These are phyloP conservation scores for Hyphantria cunea DNA, from an alignment of 1,140 invertebrate species.

Conservation along the genomic window DNA sequence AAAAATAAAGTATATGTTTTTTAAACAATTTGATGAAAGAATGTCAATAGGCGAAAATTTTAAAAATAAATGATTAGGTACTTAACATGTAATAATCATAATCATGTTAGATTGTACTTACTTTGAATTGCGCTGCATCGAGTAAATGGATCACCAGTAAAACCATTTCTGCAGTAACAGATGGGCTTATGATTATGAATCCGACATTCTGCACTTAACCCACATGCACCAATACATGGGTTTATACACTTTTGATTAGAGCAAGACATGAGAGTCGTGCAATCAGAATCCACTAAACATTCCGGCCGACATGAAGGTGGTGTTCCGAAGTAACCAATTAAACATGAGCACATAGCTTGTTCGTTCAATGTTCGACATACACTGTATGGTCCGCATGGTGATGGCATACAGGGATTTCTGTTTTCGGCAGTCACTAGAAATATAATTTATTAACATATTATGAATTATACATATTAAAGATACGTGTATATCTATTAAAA, in stretches of 20 bases:
- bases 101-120: conserved; percentile 60
- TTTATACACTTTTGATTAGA: conserved; percentile 92
- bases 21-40: background rate
- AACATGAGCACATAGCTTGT: conserved; percentile 86
- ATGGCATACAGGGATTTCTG: conserved; percentile 82
- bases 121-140: conserved; percentile 53
- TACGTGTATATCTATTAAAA: conserved; percentile 13
- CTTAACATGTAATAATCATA: conserved; percentile 19
- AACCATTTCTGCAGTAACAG: conserved; percentile 84
- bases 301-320: conserved; percentile 88
- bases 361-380: conserved; percentile 85
- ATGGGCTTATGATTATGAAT: conserved; percentile 86
- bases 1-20: background rate
- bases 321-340: conserved; percentile 87
- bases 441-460: background rate
- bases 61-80: too few relatives aligned
- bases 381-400: conserved; percentile 86
- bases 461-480: too few relatives aligned
- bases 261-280: conserved; percentile 89
- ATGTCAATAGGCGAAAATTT: background rate
- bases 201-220: conserved; percentile 83
- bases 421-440: conserved; percentile 61
- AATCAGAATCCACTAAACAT: conserved; percentile 89
- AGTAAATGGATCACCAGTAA: conserved; percentile 84
- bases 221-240: conserved; percentile 89